phyloP scores from a whole-genome alignment of 1,140 invertebrate species.

The Calycopis cecrops region DNA sequence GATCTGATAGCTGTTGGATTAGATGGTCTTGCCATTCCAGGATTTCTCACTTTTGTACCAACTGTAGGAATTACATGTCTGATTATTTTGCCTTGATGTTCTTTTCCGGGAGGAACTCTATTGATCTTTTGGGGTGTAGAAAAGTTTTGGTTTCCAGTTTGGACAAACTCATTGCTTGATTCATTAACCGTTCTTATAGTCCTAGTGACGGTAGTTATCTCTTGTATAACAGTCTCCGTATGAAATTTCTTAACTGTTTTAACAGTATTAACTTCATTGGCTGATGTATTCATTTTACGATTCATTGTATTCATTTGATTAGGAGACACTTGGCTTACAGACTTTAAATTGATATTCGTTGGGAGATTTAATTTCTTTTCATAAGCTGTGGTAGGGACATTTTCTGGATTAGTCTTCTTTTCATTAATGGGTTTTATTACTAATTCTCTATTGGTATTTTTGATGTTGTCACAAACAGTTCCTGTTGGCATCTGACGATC shows the following conservation, averaged over 20 bases:
- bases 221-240: conserved; percentile 61
- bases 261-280: conserved; percentile 47
- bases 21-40: conserved; percentile 21
- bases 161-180: conserved; percentile 47
- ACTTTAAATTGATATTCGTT: conserved; percentile 13
- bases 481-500: conserved; percentile 21
- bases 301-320: conserved; percentile 27
- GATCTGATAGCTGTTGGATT: conserved; percentile 26
- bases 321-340: conserved; percentile 22
- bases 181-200: conserved; percentile 63
- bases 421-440: conserved; percentile 47
- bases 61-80: conserved; percentile 35
- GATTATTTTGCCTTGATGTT: conserved; percentile 37
- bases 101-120: conserved; percentile 33
- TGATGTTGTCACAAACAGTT: conserved; percentile 34
- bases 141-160: conserved; percentile 28
- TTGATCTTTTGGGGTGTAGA: conserved; percentile 35
- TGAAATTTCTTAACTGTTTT: conserved; percentile 64
- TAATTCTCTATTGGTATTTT: conserved; percentile 50
- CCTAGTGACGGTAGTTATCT: conserved; percentile 67
- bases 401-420: conserved; percentile 29
- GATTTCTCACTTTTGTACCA: conserved; percentile 42
- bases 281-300: conserved; percentile 32
- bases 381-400: conserved; percentile 12
- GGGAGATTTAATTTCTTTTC: conserved; percentile 22